Conservation (phyloP, 1,140 invertebrate genomes). For the Pachypeltis micranthus region DNA sequence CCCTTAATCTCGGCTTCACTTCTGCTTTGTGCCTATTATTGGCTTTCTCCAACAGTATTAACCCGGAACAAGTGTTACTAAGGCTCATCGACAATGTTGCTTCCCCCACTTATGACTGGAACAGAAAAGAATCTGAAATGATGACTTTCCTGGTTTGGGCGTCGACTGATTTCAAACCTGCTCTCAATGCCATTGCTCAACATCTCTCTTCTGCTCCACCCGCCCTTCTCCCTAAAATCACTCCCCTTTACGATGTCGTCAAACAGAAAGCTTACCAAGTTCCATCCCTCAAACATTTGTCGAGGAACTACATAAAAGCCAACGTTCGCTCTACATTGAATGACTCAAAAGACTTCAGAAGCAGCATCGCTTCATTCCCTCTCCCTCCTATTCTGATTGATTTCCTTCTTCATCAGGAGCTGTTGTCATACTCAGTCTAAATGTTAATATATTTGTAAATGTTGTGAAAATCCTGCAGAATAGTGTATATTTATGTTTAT, state of each 20-base stretch:
- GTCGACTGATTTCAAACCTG: background rate
- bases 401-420: background rate
- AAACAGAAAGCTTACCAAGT: background rate
- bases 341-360: background rate
- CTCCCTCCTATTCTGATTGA: background rate
- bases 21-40: conserved; percentile 2
- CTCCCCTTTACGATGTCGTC: background rate
- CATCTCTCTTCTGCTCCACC: background rate
- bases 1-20: conserved; percentile 1
- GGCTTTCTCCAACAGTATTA: conserved; percentile 1
- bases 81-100: too few relatives aligned
- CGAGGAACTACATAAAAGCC: background rate
- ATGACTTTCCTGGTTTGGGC: background rate
- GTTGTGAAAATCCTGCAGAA: too few relatives aligned
- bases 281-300: background rate
- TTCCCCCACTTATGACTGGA: background rate
- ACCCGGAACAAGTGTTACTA: background rate
- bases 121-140: background rate
- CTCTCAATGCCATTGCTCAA: background rate
- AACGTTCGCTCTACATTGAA: background rate
- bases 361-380: background rate
- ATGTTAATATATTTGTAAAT: too few relatives aligned
- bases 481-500: too few relatives aligned
- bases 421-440: background rate
- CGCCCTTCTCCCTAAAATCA: background rate